These are phyloP conservation scores for Yponomeuta cagnagella DNA, from an alignment of 2,888 invertebrate species.

Conservation along the genomic window DNA sequence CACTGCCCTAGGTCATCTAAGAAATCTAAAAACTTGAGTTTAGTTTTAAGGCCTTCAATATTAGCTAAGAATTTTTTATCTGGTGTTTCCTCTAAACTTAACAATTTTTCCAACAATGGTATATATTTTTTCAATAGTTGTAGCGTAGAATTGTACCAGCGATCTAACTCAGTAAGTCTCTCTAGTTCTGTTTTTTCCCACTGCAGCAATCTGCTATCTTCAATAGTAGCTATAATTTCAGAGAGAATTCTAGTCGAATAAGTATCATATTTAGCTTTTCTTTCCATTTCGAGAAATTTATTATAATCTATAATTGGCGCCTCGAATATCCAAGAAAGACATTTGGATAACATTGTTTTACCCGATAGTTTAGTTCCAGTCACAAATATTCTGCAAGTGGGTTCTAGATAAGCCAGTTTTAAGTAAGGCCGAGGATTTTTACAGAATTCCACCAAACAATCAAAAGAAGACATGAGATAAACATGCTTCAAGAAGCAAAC, in stretches of 20 bases:
- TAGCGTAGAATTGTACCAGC: slow-evolving; percentile 46
- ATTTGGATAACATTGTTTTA: slow-evolving; percentile 73
- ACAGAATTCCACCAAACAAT: slow-evolving; percentile 70
- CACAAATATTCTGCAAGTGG: slow-evolving; percentile 75
- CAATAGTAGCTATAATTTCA: slow-evolving; percentile 56
- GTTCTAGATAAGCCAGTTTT: slow-evolving; percentile 72
- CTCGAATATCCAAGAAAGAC: slow-evolving; percentile 71
- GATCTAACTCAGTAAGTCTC: slow-evolving; percentile 44
- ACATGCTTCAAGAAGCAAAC: slow-evolving; percentile 78
- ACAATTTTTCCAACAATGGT: slow-evolving; percentile 6
- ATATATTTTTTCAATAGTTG: slow-evolving; percentile 36
- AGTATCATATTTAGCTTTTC: slow-evolving; percentile 38
- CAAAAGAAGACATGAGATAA: slow-evolving; percentile 72
- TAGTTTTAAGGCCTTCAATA: slow-evolving; percentile 12
- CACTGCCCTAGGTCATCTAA: slow-evolving; percentile 44
- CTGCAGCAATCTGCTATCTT: slow-evolving; percentile 43
- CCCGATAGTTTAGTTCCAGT: slow-evolving; percentile 77
- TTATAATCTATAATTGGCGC: slow-evolving; percentile 57
- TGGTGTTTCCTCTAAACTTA: neutral
- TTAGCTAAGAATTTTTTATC: neutral
- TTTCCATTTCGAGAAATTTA: slow-evolving; percentile 37
- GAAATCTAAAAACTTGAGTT: slow-evolving; percentile 36
- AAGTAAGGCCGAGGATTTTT: slow-evolving; percentile 79
- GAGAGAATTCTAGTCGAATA: slow-evolving; percentile 50
- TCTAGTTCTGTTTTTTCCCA: slow-evolving; percentile 57